Percentiles rank a stretch among this genome's conserved stretches.
These are phyloP conservation scores for Amphipoea oculea DNA, from an alignment of 2,888 invertebrate species.

Conservation along the genomic window DNA sequence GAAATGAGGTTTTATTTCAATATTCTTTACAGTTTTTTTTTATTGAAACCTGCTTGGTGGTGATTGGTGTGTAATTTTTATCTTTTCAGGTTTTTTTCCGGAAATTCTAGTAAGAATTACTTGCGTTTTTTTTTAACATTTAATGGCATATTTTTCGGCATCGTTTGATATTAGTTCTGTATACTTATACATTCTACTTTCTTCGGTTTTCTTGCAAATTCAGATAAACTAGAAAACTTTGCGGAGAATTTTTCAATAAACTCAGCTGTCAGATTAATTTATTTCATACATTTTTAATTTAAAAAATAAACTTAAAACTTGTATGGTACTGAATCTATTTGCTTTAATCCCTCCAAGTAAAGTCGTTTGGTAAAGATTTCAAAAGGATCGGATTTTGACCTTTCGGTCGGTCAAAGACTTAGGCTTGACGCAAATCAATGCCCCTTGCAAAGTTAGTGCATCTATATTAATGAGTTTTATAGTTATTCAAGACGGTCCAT, in stretches of 20 bases:
- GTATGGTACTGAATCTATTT: slow-evolving; percentile 22
- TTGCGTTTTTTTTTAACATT: background rate
- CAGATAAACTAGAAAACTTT: background rate
- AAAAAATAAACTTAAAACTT: background rate
- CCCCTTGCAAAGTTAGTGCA: slow-evolving; percentile 25
- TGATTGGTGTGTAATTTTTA: background rate
- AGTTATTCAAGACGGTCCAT: slow-evolving; percentile 24
- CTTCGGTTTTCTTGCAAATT: background rate
- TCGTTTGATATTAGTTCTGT: background rate
- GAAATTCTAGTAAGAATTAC: background rate
- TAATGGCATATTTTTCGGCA: background rate
- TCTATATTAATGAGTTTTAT: slow-evolving; percentile 50
- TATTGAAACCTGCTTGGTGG: background rate
- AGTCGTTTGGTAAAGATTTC: slow-evolving; percentile 24
- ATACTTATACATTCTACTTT: background rate
- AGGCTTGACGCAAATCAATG: slow-evolving; percentile 45
- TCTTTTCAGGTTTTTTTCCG: background rate
- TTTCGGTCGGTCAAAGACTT: slow-evolving; percentile 52
- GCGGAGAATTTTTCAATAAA: background rate
- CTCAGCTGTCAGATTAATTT: background rate
- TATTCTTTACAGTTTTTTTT: background rate
- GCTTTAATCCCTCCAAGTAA: slow-evolving; percentile 10
- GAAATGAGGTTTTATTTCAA: slow-evolving; percentile 55
- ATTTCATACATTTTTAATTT: background rate
- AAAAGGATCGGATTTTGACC: slow-evolving; percentile 54